A percentile compares a stretch with the other conserved stretches of the same genome.
Conservation (phyloP, 2,888 invertebrate genomes). For the Coleophora deauratella region DNA sequence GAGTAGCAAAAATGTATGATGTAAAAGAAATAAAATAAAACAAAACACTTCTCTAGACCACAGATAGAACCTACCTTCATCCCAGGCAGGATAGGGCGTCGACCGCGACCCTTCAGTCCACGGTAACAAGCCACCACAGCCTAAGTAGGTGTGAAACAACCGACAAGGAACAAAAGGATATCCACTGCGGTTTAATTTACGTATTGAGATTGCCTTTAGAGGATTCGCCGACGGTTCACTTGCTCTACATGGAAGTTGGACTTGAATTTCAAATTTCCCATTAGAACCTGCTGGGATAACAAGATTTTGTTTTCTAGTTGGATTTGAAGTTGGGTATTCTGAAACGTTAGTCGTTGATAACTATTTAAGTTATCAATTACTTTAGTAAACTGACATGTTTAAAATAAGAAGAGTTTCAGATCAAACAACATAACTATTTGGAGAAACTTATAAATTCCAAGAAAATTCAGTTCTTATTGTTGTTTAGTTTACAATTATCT, state of each 20-base stretch:
- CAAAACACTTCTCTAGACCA: background rate
- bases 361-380: too few relatives aligned
- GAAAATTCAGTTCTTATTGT: too few relatives aligned
- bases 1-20: too few relatives aligned
- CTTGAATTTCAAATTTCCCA: too few relatives aligned
- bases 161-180: conserved; percentile 49
- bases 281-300: background rate
- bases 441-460: too few relatives aligned
- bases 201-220: conserved; percentile 25
- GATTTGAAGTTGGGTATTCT: too few relatives aligned
- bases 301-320: background rate
- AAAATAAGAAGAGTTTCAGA: too few relatives aligned
- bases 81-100: conserved; percentile 32
- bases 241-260: background rate
- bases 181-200: conserved; percentile 23
- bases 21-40: too few relatives aligned
- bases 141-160: conserved; percentile 67
- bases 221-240: conserved; percentile 9
- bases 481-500: too few relatives aligned
- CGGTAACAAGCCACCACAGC: conserved; percentile 54
- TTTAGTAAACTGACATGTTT: too few relatives aligned
- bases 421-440: too few relatives aligned
- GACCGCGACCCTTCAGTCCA: conserved; percentile 65
- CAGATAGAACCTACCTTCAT: background rate
- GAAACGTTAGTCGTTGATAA: too few relatives aligned